Evolutionary conservation across 2,888 invertebrate genomes (phyloP).

Genomic region (Agrochola lychnidis): DNA sequence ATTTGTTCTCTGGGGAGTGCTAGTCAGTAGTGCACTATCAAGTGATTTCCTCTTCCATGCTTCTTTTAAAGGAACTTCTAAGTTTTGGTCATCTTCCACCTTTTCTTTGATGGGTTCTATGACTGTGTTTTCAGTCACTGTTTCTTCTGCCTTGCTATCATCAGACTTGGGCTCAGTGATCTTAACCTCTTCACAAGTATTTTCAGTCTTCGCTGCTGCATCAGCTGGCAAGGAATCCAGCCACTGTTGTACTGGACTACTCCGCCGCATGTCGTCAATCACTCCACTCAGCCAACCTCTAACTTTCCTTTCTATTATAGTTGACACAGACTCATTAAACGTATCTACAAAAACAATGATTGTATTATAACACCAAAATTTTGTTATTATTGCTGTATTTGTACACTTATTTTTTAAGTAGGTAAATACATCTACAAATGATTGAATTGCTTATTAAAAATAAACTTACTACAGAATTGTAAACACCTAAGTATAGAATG

Average conservation of each 20-base stretch:
- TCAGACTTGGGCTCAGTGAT: constrained; percentile 76
- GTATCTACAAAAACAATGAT: constrained; percentile 77
- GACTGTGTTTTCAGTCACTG: constrained; percentile 83
- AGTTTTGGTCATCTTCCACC: constrained; percentile 74
- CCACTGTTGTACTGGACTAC: constrained; percentile 94
- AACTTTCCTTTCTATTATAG: constrained; percentile 87
- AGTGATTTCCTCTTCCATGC: constrained; percentile 83
- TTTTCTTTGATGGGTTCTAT: constrained; percentile 75
- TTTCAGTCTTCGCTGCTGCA: constrained; percentile 64
- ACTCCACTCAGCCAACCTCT: constrained; percentile 88
- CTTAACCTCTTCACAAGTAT: constrained; percentile 67
- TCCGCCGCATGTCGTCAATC: constrained; percentile 91
- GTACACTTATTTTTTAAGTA: neutral
- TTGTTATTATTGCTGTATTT: neutral
- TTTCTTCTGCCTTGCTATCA: constrained; percentile 82
- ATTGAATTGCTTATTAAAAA: neutral
- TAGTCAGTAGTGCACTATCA: constrained; percentile 81
- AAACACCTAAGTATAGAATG: neutral
- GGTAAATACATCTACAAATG: neutral
- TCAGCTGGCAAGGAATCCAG: constrained; percentile 92
- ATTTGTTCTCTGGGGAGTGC: constrained; percentile 75
- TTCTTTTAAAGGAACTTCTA: constrained; percentile 83
- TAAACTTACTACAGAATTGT: constrained; percentile 1
- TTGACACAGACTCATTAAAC: constrained; percentile 86
- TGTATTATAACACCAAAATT: constrained; percentile 3